Percentiles rank a stretch among this genome's conserved stretches.
Evolutionary conservation across 2,797 vertebrate species (phyloP).

Genomic region (Varecia variegata): DNA sequence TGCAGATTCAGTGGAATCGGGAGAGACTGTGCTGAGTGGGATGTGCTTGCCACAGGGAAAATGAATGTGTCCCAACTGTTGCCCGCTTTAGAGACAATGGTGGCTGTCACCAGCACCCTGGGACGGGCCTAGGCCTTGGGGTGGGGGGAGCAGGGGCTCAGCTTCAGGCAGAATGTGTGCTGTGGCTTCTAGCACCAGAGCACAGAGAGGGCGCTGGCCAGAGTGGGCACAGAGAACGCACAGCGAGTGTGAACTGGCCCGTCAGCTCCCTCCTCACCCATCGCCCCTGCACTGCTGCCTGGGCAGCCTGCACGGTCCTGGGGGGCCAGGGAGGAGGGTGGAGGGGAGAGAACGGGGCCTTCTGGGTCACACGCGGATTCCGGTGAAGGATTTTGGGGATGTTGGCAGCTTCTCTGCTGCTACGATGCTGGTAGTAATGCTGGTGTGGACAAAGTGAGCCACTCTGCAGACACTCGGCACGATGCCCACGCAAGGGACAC

Average conservation of each 20-base stretch:
- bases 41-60: background rate
- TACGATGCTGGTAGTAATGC: background rate
- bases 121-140: too few species aligned
- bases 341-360: background rate
- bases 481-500: fast-evolving
- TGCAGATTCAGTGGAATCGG: background rate
- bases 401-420: background rate
- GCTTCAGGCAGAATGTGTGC: background rate
- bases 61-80: background rate
- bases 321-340: background rate
- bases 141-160: background rate
- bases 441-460: background rate
- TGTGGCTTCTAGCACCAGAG: background rate
- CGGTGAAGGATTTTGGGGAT: background rate
- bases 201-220: too few species aligned
- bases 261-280: fast-evolving
- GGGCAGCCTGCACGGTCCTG: fast-evolving
- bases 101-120: background rate
- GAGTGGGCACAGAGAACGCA: background rate
- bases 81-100: background rate
- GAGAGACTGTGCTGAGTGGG: background rate
- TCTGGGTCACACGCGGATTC: background rate
- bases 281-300: fast-evolving
- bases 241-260: background rate
- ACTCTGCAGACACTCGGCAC: fast-evolving